phyloP scores from a whole-genome alignment of 2,888 invertebrate species.

The Cryptus armator region DNA sequence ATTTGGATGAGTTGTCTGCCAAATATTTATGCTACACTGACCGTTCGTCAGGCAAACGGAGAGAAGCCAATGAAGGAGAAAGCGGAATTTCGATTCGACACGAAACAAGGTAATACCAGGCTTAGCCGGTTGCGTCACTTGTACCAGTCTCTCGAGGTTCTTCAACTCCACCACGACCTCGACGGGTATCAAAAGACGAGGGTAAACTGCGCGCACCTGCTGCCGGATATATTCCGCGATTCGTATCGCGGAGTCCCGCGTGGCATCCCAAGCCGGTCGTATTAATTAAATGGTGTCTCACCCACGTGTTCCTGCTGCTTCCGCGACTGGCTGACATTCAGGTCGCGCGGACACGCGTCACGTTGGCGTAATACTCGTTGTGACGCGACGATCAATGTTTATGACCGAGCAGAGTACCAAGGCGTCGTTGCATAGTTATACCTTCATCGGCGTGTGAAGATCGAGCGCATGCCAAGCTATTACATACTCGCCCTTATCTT shows the following conservation, averaged over 20 bases:
- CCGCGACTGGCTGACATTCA: conserved; percentile 60
- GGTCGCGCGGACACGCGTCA: conserved; percentile 65
- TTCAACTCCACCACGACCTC: conserved; percentile 10
- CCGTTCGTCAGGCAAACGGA: not conserved
- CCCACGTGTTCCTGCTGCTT: conserved; percentile 36
- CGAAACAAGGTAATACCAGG: conserved; percentile 10
- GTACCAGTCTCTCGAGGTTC: conserved; percentile 6
- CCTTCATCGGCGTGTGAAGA: conserved; percentile 23
- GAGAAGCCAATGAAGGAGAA: not conserved
- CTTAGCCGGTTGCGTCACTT: conserved; percentile 4
- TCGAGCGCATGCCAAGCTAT: conserved; percentile 40
- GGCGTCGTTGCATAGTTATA: conserved; percentile 4
- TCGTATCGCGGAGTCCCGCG: conserved; percentile 57
- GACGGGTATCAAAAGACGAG: conserved; percentile 10
- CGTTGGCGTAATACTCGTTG: conserved; percentile 65
- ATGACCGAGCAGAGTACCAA: conserved; percentile 37
- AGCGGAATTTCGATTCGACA: not conserved
- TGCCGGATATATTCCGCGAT: conserved; percentile 64
- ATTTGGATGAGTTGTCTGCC: not conserved
- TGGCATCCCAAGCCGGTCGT: conserved; percentile 64
- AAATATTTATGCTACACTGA: not conserved
- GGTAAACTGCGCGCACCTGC: conserved; percentile 51
- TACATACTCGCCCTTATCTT: conserved; percentile 21
- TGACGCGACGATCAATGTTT: conserved; percentile 67
- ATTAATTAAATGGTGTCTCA: conserved; percentile 71